Evolutionary conservation across 2,888 invertebrate species (phyloP), one percentile per base, ranked within the genome.

Genomic region (Amblyjoppa fuscipennis): DNA sequence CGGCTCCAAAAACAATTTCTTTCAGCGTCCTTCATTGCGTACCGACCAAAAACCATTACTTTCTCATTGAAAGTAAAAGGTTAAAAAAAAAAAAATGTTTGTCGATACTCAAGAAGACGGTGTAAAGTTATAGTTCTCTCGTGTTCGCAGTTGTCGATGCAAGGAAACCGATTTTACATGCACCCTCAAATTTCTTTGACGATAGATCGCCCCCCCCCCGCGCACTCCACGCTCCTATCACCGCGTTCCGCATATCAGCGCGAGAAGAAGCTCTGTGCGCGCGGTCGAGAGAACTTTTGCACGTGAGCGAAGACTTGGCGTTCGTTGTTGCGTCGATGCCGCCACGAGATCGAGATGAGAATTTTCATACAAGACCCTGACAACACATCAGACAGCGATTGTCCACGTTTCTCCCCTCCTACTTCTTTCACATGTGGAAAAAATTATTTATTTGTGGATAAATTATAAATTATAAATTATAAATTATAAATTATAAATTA

Each of bases 321-420:
- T 34, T 64, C 59, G 59, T n/a, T 64, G 16, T 64, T 64, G 31
- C 64, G 64, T 64, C 64, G 38, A 2, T 20, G 64, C 34, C 31
- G 38, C 38, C 38, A 64, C 38, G 64, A 31, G 16, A 16, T 64
- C 13, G 28, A 59, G 31, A 69, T 69, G 49, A 45, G 49, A 69
- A 69, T 69, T 49, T 69, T 45, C 69, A 11, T 41, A 45, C 68
- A 69, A 69, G 49, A 25, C 41, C 9, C 41, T 49, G 45, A 45
- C 9, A 13, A 69, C 13, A 25, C 25, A 56, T 3, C 11, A 25
- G 25, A 56, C 20, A 16, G 4, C 51, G 41, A 38, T 38, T 9
- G 38, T 38, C 1, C 38, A 7, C 38, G 38, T 9, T 41, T 5
- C 2, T 34, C 20, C 20, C 20, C 20, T 20, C 20, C 20, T 20